A percentile compares a stretch with the other conserved stretches of the same genome.
phyloP scores from a whole-genome alignment of 2,888 invertebrate genomes.

The Esperia sulphurella region DNA sequence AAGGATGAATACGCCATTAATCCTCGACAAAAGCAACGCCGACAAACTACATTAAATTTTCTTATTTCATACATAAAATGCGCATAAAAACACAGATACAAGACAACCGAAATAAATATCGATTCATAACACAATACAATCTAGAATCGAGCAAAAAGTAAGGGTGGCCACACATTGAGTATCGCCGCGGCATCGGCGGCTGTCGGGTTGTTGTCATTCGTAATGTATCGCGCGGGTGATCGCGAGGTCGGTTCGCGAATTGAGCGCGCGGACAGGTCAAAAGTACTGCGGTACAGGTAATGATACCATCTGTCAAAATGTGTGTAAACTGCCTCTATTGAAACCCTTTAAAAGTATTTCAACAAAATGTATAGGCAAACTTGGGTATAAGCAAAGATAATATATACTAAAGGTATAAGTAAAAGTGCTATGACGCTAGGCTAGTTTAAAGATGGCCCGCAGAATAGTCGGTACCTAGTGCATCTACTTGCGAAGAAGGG shows the following conservation, averaged over 20 bases:
- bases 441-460: too few relatives aligned
- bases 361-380: too few relatives aligned
- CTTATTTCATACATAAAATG: conserved; percentile 35
- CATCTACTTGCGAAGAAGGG: too few relatives aligned
- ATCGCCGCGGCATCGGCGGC: conserved; percentile 49
- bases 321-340: too few relatives aligned
- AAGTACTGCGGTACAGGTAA: conserved; percentile 24
- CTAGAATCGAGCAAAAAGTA: conserved; percentile 55
- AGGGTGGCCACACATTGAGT: conserved; percentile 65
- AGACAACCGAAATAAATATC: conserved; percentile 68
- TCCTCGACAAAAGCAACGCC: conserved; percentile 28
- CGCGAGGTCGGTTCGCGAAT: conserved; percentile 41
- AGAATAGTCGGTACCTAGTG: too few relatives aligned
- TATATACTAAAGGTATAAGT: too few relatives aligned
- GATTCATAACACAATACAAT: conserved; percentile 76
- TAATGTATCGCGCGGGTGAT: conserved; percentile 50
- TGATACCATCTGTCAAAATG: conserved; percentile 56
- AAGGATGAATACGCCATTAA: conserved; percentile 49
- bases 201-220: conserved; percentile 65
- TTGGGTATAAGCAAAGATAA: too few relatives aligned
- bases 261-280: conserved; percentile 45
- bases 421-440: too few relatives aligned
- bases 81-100: conserved; percentile 51
- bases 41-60: conserved; percentile 11
- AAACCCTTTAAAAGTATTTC: too few relatives aligned